A percentile compares a stretch with the other conserved stretches of the same genome.
Evolutionary conservation across 1,140 invertebrate genomes (phyloP).

Genomic region (Rhagoletis zephyria): DNA sequence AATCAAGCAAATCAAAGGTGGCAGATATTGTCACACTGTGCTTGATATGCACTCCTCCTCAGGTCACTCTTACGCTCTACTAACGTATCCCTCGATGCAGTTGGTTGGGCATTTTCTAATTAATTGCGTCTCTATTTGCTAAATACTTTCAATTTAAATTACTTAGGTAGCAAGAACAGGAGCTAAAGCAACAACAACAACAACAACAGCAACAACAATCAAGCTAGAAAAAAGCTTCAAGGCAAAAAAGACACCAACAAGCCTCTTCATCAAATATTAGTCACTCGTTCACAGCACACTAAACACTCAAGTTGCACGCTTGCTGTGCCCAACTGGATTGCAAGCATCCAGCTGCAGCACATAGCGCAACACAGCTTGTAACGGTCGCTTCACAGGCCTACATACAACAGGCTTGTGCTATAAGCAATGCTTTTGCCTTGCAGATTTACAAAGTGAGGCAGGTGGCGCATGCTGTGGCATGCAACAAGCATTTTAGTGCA

Average conservation of each 20-base stretch:
- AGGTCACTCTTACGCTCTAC: neutral
- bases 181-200: neutral
- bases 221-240: neutral
- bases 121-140: constrained; percentile 46
- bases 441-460: constrained; percentile 22
- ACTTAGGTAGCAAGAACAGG: neutral
- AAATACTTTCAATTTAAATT: constrained; percentile 50
- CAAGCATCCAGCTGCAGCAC: neutral
- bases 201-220: neutral
- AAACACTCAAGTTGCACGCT: constrained; percentile 39
- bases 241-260: neutral
- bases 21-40: neutral
- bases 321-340: neutral
- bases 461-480: constrained; percentile 38
- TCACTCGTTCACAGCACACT: constrained; percentile 45
- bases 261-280: neutral
- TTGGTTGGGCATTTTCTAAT: constrained; percentile 14
- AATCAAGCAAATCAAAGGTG: too few species aligned
- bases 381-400: neutral
- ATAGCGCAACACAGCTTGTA: neutral
- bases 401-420: neutral
- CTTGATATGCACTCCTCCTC: neutral
- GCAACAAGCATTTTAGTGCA: constrained; percentile 40
- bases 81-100: neutral
- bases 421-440: constrained; percentile 1